Conservation (phyloP, 2,113 vertebrate species). For the Leucopsar rothschildi region DNA sequence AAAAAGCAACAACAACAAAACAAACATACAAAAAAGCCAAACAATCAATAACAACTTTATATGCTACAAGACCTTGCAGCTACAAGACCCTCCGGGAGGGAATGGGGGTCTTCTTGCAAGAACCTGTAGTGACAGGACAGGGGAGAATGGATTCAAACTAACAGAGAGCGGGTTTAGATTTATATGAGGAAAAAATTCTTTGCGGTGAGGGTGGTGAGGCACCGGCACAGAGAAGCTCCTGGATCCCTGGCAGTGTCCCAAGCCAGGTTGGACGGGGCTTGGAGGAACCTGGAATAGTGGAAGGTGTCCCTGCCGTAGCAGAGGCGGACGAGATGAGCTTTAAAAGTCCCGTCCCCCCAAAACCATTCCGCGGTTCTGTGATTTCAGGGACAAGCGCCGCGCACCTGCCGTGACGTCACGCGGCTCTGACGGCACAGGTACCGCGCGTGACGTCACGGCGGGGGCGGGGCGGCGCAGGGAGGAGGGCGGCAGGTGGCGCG, state of each 20-base stretch:
- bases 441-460: neutral
- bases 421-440: too few relatives aligned
- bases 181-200: rapidly evolving
- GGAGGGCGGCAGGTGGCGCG: neutral
- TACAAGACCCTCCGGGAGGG: too few relatives aligned
- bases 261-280: rapidly evolving
- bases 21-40: too few relatives aligned
- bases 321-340: rapidly evolving
- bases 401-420: neutral
- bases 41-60: too few relatives aligned
- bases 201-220: neutral
- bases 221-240: neutral
- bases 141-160: rapidly evolving
- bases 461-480: neutral
- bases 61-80: too few relatives aligned
- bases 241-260: neutral
- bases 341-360: neutral
- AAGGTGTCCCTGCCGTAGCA: neutral
- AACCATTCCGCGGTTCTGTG: rapidly evolving
- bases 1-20: too few relatives aligned
- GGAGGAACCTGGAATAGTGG: rapidly evolving
- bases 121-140: neutral
- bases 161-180: neutral
- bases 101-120: neutral
- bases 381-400: neutral